Evolutionary conservation across 2,113 vertebrate species (phyloP).

Genomic region (Actenoides hombroni): DNA sequence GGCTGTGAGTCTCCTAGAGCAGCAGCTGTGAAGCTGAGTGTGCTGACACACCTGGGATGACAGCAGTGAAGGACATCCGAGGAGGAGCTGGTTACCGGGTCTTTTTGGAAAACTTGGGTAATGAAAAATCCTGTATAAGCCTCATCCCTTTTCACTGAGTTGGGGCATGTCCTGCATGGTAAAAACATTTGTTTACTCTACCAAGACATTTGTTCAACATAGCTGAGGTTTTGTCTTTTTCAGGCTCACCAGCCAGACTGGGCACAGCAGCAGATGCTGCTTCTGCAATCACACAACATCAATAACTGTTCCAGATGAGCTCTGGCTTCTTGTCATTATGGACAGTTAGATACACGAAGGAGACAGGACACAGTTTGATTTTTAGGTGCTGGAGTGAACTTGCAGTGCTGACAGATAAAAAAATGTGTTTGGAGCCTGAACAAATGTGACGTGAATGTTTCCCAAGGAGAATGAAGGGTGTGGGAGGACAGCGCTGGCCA

Average conservation of each 20-base stretch:
- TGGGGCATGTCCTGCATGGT: neutral
- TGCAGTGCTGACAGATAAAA: neutral
- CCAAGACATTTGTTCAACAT: neutral
- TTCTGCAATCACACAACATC: slow-evolving; percentile 17
- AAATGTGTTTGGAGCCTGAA: neutral
- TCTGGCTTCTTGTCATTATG: neutral
- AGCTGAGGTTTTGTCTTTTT: neutral
- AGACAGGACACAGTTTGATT: slow-evolving; percentile 1
- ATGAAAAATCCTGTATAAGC: neutral
- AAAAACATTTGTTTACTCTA: neutral
- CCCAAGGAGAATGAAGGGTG: slow-evolving; percentile 32
- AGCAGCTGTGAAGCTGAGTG: neutral
- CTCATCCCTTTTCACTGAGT: neutral
- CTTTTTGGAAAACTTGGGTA: neutral
- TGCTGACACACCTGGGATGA: fast-evolving
- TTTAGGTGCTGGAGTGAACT: slow-evolving; percentile 1
- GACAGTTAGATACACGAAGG: neutral
- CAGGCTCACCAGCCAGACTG: neutral
- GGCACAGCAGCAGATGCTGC: slow-evolving; percentile 32
- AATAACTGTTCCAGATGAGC: slow-evolving; percentile 23
- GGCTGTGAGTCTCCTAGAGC: neutral
- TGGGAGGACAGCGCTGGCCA: slow-evolving; percentile 30
- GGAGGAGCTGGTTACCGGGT: neutral
- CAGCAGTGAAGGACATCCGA: neutral
- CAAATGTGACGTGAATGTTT: slow-evolving; percentile 15